Evolutionary conservation across 2,888 invertebrate species (phyloP).

Genomic region (Meganola albula): DNA sequence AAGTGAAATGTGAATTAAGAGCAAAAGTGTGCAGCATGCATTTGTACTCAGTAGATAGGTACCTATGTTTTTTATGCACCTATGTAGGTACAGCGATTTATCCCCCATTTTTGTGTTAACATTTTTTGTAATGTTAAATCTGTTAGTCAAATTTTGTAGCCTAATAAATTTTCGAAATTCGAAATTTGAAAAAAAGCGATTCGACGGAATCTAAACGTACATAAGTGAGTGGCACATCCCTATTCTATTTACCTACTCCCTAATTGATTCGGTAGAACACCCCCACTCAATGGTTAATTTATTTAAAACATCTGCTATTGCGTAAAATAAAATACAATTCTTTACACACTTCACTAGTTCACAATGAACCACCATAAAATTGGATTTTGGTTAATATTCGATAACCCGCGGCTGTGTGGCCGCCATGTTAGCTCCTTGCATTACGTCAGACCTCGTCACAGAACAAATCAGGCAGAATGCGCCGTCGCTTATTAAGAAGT

Average conservation of each 20-base stretch:
- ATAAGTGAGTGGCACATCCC: no score
- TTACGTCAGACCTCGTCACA: slow-evolving; percentile 59
- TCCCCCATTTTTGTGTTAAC: no score
- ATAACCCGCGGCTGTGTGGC: slow-evolving; percentile 48
- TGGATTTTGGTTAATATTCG: slow-evolving; percentile 53
- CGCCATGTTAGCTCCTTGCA: slow-evolving; percentile 53
- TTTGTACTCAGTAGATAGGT: slow-evolving; percentile 4
- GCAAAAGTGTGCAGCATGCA: no score
- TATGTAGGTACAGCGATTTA: no score
- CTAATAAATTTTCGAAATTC: no score
- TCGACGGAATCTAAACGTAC: no score
- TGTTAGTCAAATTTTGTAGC: no score
- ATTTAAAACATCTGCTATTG: slow-evolving; percentile 18
- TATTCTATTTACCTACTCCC: no score
- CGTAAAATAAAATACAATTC: slow-evolving; percentile 8
- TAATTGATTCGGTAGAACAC: slow-evolving; percentile 12
- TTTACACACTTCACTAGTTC: slow-evolving; percentile 37
- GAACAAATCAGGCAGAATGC: slow-evolving; percentile 49
- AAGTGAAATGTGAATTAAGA: no score
- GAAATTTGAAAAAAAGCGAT: no score
- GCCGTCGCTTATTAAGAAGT: slow-evolving; percentile 32
- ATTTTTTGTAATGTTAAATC: no score
- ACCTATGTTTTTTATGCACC: neutral
- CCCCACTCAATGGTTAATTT: slow-evolving; percentile 3
- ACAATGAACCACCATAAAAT: slow-evolving; percentile 56